These are phyloP conservation scores for Acrobasis suavella DNA, from an alignment of 2,888 invertebrate genomes.

Conservation along the genomic window DNA sequence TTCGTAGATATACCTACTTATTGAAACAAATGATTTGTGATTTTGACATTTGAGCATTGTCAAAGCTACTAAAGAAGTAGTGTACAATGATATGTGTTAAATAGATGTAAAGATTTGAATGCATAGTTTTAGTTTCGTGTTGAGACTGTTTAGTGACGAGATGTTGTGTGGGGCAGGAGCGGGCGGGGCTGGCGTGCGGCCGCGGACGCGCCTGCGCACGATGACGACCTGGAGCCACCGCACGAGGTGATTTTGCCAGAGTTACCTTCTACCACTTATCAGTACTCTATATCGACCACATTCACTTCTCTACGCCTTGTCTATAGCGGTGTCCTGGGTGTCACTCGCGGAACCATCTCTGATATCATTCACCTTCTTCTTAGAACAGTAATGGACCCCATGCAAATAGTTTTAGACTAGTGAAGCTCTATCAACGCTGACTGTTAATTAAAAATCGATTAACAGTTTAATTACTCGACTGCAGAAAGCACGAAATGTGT, in stretches of 20 bases:
- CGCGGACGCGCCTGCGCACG: constrained; percentile 64
- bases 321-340: constrained; percentile 66
- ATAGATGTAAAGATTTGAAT: constrained; percentile 40
- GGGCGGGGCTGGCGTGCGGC: constrained; percentile 72
- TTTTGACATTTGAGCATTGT: neutral
- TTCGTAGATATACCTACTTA: neutral
- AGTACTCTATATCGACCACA: constrained; percentile 58
- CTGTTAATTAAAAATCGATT: constrained; percentile 24
- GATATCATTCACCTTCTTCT: constrained; percentile 37
- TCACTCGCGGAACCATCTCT: constrained; percentile 58
- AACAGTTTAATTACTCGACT: constrained; percentile 30
- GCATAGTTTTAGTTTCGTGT: constrained; percentile 32
- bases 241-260: constrained; percentile 83
- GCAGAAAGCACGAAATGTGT: constrained; percentile 38
- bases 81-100: constrained; percentile 25
- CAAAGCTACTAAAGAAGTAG: constrained; percentile 4
- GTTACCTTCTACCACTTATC: constrained; percentile 73
- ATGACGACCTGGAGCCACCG: constrained; percentile 73
- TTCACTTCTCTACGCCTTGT: constrained; percentile 68
- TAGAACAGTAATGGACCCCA: constrained; percentile 27
- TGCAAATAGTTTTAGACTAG: constrained; percentile 28
- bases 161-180: constrained; percentile 76
- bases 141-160: constrained; percentile 51
- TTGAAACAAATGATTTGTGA: neutral
- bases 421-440: constrained; percentile 24